A percentile compares a stretch with the other conserved stretches of the same genome.
Evolutionary conservation across 2,797 vertebrate species (phyloP).

Genomic region (Tympanoctomys barrerae): DNA sequence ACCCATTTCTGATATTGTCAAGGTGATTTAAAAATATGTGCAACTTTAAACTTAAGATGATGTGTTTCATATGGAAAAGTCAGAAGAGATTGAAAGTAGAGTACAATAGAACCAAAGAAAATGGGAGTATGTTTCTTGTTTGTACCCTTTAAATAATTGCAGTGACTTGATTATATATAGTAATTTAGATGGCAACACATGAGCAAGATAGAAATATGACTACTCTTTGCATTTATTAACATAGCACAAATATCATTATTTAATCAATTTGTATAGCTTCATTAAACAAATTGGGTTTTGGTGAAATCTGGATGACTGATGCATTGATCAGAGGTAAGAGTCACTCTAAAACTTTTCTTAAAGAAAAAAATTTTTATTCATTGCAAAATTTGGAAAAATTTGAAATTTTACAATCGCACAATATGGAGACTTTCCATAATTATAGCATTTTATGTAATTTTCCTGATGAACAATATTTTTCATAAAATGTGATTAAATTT

Average conservation of each 20-base stretch:
- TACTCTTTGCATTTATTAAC: neutral
- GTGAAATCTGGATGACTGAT: neutral
- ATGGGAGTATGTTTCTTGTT: neutral
- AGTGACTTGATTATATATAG: neutral
- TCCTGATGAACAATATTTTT: neutral
- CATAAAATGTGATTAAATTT: neutral
- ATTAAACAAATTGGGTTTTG: neutral
- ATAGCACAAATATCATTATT: neutral
- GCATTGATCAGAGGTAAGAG: neutral
- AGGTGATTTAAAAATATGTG: neutral
- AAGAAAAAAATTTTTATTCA: neutral
- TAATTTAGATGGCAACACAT: neutral
- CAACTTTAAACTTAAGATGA: neutral
- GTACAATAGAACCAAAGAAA: slow-evolving; percentile 8
- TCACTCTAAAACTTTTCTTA: neutral
- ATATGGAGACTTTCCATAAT: neutral
- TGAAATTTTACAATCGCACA: neutral
- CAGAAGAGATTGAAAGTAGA: neutral
- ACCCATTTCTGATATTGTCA: slow-evolving; percentile 1
- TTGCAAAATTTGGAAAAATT: neutral
- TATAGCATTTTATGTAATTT: neutral
- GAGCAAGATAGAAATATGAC: neutral
- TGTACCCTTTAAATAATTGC: neutral
- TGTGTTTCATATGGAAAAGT: neutral
- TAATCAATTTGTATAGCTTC: neutral